phyloP scores from a whole-genome alignment of 1,140 invertebrate species.

The Drosophila ercepeae region DNA sequence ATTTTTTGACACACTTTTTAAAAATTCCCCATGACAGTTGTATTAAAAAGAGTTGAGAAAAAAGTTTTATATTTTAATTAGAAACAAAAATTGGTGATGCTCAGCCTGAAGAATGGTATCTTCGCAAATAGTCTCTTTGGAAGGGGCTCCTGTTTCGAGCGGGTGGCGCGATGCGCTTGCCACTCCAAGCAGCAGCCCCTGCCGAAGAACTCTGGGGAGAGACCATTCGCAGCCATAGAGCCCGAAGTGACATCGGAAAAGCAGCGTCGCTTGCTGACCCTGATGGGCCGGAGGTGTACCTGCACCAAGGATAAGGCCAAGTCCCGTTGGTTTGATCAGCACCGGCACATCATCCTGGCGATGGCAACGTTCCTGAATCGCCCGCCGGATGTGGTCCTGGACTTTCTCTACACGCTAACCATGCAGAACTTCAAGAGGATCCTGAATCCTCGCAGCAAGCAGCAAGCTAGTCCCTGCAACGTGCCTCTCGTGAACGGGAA shows the following conservation, averaged over 20 bases:
- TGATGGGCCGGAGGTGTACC: neutral
- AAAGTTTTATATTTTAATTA: conserved; percentile 8
- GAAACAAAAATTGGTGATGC: neutral
- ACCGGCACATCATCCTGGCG: conserved; percentile 10
- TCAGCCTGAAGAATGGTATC: conserved; percentile 15
- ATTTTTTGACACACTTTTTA: neutral
- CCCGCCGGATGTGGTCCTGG: conserved; percentile 1
- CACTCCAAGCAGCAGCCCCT: conserved; percentile 6
- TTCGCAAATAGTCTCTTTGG: conserved; percentile 15
- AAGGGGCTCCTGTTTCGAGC: conserved; percentile 6
- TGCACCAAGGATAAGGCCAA: neutral
- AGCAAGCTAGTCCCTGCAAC: neutral
- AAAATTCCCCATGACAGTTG: conserved; percentile 23
- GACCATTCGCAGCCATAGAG: neutral
- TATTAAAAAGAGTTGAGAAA: conserved; percentile 4
- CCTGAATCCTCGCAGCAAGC: conserved; percentile 6
- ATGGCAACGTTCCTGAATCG: neutral
- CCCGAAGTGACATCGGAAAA: neutral
- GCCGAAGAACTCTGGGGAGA: conserved; percentile 1
- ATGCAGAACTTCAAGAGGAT: conserved; percentile 42
- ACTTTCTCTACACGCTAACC: conserved; percentile 47
- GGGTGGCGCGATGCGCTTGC: conserved; percentile 4
- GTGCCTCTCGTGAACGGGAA: conserved; percentile 14
- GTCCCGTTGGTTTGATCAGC: conserved; percentile 24
- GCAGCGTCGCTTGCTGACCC: neutral